Evolutionary conservation across 64 coral and sea anemone genomes (phyloP), one percentile per base, ranked within the genome.

Genomic region (Montipora capricornis): DNA sequence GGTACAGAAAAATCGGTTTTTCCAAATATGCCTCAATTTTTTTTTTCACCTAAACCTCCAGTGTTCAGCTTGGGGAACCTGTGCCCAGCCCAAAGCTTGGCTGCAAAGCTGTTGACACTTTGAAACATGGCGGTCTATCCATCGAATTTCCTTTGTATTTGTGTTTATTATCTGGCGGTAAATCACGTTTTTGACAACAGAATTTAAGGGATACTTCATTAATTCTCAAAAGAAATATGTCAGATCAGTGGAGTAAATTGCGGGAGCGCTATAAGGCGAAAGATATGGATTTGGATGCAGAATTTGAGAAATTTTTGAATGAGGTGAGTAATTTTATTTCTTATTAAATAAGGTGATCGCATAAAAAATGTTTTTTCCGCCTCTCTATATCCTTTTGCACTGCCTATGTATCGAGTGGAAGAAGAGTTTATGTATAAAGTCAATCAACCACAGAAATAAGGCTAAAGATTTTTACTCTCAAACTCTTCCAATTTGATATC

Each of bases 271-370:
- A 81, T 9, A 77, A 96, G 60, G 90, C 78, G 16, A 96, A 87
- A 46, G 92, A 99, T 70, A 80, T 89, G 8, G 95, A 99, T 83
- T 96, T 99, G 71, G 98, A 99, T 60, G 98, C 95, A 49, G 98
- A 99, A 95, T 99, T 99, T 87, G 95, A 99, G 69, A 95, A 96
- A 74, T 99, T 99, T 70, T 76, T 99, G 17, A 99, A 99, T 76
- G 98, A 99, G 95, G 98, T 99, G 74, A 80, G 79, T 70, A 16
- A 17, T 7, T 37, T 37, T 37, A 37, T 37, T 37, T 11, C 53
- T 57, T 11, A 57, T 37, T 37, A 37, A 37, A 37, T 37, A 37
- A 37, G 37, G 37, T 37, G 37, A 37, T 37, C 37, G 37, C 37
- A 2, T 37, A 37, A 37, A 37, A 37, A 37, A 37, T 37, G 37